Conservation (phyloP, 1,140 invertebrate genomes). For the Brachionus angularis region DNA sequence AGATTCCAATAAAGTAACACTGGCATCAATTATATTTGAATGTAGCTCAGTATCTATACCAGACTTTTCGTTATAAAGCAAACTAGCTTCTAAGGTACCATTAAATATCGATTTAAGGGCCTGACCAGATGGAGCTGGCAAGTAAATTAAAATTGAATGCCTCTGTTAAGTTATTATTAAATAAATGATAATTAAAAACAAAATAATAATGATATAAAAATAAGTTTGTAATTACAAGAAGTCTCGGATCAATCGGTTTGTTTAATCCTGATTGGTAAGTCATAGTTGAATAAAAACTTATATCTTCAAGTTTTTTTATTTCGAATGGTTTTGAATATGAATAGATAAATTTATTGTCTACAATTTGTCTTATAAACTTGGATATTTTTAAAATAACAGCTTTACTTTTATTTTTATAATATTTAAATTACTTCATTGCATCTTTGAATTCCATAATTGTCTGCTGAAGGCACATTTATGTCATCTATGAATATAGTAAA, state of each 20-base stretch:
- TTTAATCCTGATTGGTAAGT: slow-evolving; percentile 46
- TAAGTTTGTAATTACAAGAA: slow-evolving; percentile 49
- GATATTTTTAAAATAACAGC: slow-evolving; percentile 25
- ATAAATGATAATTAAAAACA: too few species aligned
- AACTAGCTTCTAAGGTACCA: slow-evolving; percentile 49
- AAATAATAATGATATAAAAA: neutral
- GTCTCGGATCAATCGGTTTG: slow-evolving; percentile 50
- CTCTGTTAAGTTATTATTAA: slow-evolving; percentile 49
- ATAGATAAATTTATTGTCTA: slow-evolving; percentile 54
- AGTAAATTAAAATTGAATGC: slow-evolving; percentile 55
- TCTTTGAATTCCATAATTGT: slow-evolving; percentile 25
- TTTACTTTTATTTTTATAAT: neutral
- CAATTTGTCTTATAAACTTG: slow-evolving; percentile 53
- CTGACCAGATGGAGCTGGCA: slow-evolving; percentile 52
- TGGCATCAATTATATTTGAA: slow-evolving; percentile 52
- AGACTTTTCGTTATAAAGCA: slow-evolving; percentile 51
- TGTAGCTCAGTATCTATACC: slow-evolving; percentile 55
- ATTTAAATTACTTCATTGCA: slow-evolving; percentile 18
- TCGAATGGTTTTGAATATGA: slow-evolving; percentile 57
- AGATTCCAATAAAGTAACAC: slow-evolving; percentile 51
- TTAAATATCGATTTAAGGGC: slow-evolving; percentile 51
- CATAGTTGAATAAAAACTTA: slow-evolving; percentile 18
- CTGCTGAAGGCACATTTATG: slow-evolving; percentile 50
- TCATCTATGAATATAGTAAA: slow-evolving; percentile 58
- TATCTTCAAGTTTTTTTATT: slow-evolving; percentile 51